Conservation (phyloP, 2,888 invertebrate species). For the Steinernema carpocapsae region DNA sequence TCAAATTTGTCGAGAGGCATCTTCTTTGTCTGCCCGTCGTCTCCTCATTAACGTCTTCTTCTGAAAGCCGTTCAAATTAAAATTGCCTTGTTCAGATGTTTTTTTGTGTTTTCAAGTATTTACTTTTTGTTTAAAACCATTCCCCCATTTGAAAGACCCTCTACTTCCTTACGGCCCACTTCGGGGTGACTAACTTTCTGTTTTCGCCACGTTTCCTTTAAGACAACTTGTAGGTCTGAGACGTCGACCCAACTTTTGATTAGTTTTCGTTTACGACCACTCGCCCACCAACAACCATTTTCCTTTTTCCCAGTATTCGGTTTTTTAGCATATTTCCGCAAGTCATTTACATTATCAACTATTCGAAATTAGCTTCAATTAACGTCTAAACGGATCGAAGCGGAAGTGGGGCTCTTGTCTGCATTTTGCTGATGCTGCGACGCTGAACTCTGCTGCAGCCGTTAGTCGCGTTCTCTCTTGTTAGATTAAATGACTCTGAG, state of each 20-base stretch:
- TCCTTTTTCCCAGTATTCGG: too few relatives aligned
- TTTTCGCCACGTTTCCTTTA: too few relatives aligned
- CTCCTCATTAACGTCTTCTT: slow-evolving; percentile 28
- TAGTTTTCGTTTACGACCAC: too few relatives aligned
- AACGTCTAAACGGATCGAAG: background rate
- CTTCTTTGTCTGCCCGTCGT: background rate
- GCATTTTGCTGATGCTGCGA: too few relatives aligned
- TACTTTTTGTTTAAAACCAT: background rate
- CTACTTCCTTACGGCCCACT: background rate
- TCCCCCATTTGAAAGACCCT: background rate
- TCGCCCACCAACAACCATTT: background rate
- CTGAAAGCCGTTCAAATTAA: background rate
- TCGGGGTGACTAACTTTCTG: too few relatives aligned
- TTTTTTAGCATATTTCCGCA: too few relatives aligned
- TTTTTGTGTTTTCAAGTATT: background rate
- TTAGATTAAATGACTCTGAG: too few relatives aligned
- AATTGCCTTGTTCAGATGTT: background rate
- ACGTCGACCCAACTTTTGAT: too few relatives aligned
- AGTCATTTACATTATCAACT: background rate
- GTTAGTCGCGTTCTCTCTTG: too few relatives aligned
- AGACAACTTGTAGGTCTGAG: too few relatives aligned
- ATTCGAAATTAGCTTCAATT: slow-evolving; percentile 3
- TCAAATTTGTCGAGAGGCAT: background rate
- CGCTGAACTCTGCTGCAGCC: too few relatives aligned
- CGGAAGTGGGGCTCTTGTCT: too few relatives aligned